Evolutionary conservation across 2,888 invertebrate genomes (phyloP), one percentile per base, ranked within the genome.

Genomic region (Gerosis bhagava): DNA sequence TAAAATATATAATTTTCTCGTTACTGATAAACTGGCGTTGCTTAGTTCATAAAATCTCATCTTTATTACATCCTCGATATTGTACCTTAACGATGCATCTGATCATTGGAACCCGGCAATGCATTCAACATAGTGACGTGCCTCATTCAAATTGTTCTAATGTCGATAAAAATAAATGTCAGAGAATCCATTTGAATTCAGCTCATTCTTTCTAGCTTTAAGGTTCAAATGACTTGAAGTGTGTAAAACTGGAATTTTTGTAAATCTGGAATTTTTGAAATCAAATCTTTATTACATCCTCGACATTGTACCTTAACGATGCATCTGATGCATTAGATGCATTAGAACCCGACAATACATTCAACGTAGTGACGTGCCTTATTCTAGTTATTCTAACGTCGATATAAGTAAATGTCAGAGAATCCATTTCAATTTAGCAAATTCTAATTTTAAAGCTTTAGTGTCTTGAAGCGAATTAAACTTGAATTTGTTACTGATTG

Each of bases 81-180:
- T n/a, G 53, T 62, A 66, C 60, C 13, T 49, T 51, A 53, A 45
- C 57, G 63, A 60, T 62, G 62, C 62, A 66, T 22, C 63, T 62
- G 63, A 50, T 51, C 56, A 64, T 60, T 69, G 73, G 70, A 71
- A 66, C 65, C 55, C 54, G 55, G 56, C 59, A 62, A 60, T 67
- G 68, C 70, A 69, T 65, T 63, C 58, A 59, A 56, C 46, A 40
- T 74, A 78, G 79, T 69, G 80, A 67, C 57, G 80, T 21, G 57
- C 49, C 43, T 22, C 8, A n/a, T 4, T 32, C 12, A 37, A 36
- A 32, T 31, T 37, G 37, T 19, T 15, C 31, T 19, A 45, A 45
- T 24, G 8, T 67, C 69, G 67, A 69, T 63, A 54, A 46, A 51
- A n/a, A n/a, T n/a, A n/a, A n/a, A n/a, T n/a, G n/a, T n/a, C n/a